These are phyloP conservation scores for Empidonax alnorum DNA, from an alignment of 2,113 vertebrate genomes.

Conservation along the genomic window DNA sequence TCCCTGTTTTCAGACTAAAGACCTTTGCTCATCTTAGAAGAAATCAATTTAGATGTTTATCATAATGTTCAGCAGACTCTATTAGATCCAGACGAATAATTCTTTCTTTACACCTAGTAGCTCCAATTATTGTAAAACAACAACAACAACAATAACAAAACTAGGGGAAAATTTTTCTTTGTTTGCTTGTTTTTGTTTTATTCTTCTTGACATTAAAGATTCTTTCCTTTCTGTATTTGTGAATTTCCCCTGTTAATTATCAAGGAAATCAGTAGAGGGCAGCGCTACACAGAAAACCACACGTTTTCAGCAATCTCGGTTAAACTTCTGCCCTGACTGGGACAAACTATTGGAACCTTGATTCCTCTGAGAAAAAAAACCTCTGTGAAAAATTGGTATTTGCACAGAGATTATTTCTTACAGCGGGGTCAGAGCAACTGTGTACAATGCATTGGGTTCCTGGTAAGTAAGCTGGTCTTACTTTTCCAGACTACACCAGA, in stretches of 20 bases:
- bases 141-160: background rate
- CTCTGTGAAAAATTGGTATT: background rate
- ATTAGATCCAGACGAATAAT: background rate
- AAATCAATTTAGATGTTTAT: background rate
- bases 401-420: background rate
- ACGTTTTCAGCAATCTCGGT: background rate
- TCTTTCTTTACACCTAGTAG: background rate
- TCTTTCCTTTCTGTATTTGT: background rate
- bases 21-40: background rate
- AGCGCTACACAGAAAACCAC: constrained; percentile 7
- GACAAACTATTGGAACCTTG: background rate
- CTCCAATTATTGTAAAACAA: background rate
- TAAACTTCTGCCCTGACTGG: background rate
- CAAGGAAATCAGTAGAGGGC: constrained; percentile 33
- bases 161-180: background rate
- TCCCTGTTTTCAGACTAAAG: background rate
- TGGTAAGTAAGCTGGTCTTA: background rate
- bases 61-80: background rate
- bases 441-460: background rate
- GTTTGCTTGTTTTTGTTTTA: background rate
- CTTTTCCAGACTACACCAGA: background rate
- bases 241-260: background rate
- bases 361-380: background rate
- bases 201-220: background rate
- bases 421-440: background rate